Evolutionary conservation across 2,797 vertebrate genomes (phyloP).

Genomic region (Arrhamphus sclerolepis): DNA sequence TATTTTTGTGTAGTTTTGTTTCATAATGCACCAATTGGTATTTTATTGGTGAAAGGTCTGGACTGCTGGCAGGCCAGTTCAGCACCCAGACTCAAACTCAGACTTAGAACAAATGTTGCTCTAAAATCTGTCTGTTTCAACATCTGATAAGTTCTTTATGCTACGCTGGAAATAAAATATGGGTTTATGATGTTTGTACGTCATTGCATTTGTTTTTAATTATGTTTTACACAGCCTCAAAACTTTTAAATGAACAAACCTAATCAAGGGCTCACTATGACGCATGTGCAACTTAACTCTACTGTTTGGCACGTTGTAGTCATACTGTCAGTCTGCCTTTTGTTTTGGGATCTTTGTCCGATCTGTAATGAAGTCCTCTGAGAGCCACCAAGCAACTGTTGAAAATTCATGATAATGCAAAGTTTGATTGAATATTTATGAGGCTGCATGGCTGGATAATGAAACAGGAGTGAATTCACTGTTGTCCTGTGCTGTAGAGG

Average conservation of each 20-base stretch:
- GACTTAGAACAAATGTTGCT: no score
- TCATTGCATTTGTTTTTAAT: no score
- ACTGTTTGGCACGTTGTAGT: constrained; percentile 11
- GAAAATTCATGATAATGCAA: constrained; percentile 11
- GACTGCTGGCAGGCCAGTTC: no score
- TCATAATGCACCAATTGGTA: no score
- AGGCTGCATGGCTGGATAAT: constrained; percentile 5
- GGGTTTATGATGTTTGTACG: no score
- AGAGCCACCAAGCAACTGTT: constrained; percentile 17
- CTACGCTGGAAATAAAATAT: no score
- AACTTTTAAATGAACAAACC: background rate
- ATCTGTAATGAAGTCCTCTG: constrained; percentile 50
- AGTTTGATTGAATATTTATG: constrained; percentile 6
- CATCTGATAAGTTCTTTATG: no score
- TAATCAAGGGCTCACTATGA: constrained; percentile 37
- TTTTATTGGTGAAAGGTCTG: no score
- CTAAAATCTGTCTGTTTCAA: no score
- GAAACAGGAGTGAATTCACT: constrained; percentile 4
- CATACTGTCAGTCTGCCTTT: constrained; percentile 6
- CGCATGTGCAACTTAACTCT: constrained; percentile 24
- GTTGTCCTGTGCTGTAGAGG: background rate
- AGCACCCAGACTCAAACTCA: no score
- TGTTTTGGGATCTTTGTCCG: constrained; percentile 28
- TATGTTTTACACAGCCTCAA: no score
- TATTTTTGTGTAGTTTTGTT: no score